Base-by-base conservation (phyloP, 2,888 invertebrate genomes). In the Hyalella azteca region DNA sequence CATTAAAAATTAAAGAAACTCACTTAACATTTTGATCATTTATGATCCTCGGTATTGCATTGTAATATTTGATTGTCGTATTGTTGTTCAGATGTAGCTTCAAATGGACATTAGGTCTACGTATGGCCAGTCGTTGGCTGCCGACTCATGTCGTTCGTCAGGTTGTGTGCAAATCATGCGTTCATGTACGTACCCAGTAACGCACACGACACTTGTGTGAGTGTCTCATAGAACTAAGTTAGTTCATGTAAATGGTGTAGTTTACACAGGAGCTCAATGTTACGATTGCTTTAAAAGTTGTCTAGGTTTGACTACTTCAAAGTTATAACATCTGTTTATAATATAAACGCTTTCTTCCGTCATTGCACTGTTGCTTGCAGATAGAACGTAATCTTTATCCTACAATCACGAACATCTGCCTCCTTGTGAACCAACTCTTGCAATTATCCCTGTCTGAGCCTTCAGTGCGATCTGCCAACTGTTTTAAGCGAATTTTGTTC, bases 141-240 rank as follows among this genome's bases (percentile, higher is more conserved):
- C 32, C 66, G 66, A 66, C 66, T 66, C 66, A 66, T 66, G 66
- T 66, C 36, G 66, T 54, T 29, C 66, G 66, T 66, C 36, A 19
- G 66, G 36, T 32, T 66, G 66, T 66, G 66, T 29, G 36, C 54
- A 54, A 54, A 29, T 54, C 36, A 36, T 29, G 66, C 36, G 36
- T 66, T 36, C 19, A 29, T 36, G 66, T 66, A 66, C 36, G 66
- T n/a, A 19, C 32, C 19, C 13, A 66, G 66, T 19, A 66, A 36
- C 66, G 66, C 36, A 66, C 66, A 66, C 66, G 29, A 29, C 19
- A 19, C 66, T 22, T 29, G 29, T 66, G 66, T 66, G 66, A 66
- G 66, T 39, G n/a, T n/a, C 66, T 15, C 66, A 36, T 66, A 36
- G 54, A 54, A 54, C 54, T 54, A 54, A 54, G 54, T 54, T 54